These are phyloP conservation scores for Loriculus beryllinus DNA, from an alignment of 2,797 vertebrate genomes.

Conservation along the genomic window DNA sequence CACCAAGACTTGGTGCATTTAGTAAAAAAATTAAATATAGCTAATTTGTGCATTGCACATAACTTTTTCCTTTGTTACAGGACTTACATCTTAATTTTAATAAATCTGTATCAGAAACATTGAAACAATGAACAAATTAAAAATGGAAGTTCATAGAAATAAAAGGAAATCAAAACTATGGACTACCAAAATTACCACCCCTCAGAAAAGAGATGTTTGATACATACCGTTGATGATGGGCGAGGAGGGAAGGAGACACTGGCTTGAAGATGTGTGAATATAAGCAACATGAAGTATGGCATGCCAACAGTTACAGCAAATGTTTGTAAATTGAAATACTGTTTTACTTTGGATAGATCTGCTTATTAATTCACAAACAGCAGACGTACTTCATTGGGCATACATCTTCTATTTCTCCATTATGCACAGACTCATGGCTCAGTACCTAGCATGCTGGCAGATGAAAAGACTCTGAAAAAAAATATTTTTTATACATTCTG, in stretches of 20 bases:
- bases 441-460: conserved; percentile 48
- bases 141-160: not conserved
- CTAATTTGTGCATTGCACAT: not conserved
- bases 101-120: not conserved
- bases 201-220: not conserved
- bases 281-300: not conserved
- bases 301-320: conserved; percentile 40
- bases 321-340: conserved; percentile 57
- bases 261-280: conserved; percentile 16
- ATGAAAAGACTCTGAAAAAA: conserved; percentile 51
- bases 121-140: not conserved
- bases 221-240: not conserved
- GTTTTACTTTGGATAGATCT: conserved; percentile 55
- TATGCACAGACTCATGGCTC: conserved; percentile 61
- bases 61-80: not conserved
- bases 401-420: conserved; percentile 45
- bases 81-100: not conserved
- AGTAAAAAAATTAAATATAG: not conserved
- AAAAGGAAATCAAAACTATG: not conserved
- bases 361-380: conserved; percentile 52
- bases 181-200: not conserved
- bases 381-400: conserved; percentile 34
- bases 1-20: not conserved
- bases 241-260: not conserved
- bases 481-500: conserved; percentile 45